Conservation (phyloP, 2,797 vertebrate species). For the Glossophaga mutica region DNA sequence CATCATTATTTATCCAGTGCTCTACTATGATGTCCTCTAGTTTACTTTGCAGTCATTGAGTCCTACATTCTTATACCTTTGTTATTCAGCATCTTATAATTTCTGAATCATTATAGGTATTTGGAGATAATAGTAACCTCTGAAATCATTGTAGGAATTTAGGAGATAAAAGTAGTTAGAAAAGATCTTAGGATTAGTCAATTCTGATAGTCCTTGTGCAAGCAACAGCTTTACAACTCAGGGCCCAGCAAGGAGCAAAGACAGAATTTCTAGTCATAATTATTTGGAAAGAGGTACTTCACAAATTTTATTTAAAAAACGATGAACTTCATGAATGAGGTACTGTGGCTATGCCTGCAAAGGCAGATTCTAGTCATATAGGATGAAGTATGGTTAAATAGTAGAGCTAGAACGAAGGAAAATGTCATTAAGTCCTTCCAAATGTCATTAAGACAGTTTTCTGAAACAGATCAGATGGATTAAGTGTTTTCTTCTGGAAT, state of each 20-base stretch:
- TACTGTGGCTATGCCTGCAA: background rate
- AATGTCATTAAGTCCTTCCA: constrained; percentile 27
- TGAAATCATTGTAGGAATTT: background rate
- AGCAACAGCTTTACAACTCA: background rate
- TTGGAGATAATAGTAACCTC: background rate
- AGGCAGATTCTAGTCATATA: background rate
- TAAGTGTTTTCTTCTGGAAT: constrained; percentile 29
- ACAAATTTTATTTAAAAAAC: background rate
- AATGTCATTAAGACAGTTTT: constrained; percentile 15
- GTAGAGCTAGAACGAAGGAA: background rate
- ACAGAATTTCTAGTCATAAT: background rate
- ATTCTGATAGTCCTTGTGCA: background rate
- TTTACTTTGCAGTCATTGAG: background rate
- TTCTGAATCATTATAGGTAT: background rate
- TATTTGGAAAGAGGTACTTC: background rate
- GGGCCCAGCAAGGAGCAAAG: background rate
- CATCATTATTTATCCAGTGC: background rate
- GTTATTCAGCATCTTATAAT: background rate
- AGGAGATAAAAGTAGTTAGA: background rate
- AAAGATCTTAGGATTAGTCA: background rate
- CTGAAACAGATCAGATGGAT: background rate
- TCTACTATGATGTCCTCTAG: background rate
- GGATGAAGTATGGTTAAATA: background rate
- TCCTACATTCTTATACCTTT: background rate
- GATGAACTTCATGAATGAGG: background rate